phyloP scores from a whole-genome alignment of 2,888 invertebrate genomes.

The Tenthredo mesomela region DNA sequence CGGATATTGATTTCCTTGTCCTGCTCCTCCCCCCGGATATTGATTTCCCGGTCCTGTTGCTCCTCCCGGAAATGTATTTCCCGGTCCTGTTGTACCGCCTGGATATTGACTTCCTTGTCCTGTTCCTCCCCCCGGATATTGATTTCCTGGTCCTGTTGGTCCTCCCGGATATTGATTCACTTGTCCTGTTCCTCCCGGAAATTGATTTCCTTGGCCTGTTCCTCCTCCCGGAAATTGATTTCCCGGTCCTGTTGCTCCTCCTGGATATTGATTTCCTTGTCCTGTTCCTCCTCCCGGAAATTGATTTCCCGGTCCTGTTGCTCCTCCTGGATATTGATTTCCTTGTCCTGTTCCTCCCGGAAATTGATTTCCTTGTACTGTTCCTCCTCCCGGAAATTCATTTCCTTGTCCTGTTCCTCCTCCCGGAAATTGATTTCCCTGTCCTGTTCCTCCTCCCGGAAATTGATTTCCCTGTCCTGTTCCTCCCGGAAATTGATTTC shows the following conservation, averaged over 20 bases:
- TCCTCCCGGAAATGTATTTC: conserved; percentile 45
- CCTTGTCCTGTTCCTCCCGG: neutral
- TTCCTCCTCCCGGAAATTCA: conserved; percentile 12
- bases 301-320: conserved; percentile 40
- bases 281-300: conserved; percentile 29
- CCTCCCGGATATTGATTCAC: neutral
- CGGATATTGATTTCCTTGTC: neutral
- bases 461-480: neutral
- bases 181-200: neutral
- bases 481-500: neutral
- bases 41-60: neutral
- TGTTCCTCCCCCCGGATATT: conserved; percentile 45
- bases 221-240: conserved; percentile 53
- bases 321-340: conserved; percentile 36
- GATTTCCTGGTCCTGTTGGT: neutral
- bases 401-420: conserved; percentile 29
- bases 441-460: neutral
- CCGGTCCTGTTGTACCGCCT: neutral
- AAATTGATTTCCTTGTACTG: neutral
- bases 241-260: conserved; percentile 44
- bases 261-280: conserved; percentile 53
- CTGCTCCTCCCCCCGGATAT: conserved; percentile 46
- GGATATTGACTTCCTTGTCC: neutral
- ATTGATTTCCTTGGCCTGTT: neutral
- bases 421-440: conserved; percentile 1